Base-by-base conservation (phyloP, 2,888 invertebrate genomes). In the Dryocosmus kuriphilus region DNA sequence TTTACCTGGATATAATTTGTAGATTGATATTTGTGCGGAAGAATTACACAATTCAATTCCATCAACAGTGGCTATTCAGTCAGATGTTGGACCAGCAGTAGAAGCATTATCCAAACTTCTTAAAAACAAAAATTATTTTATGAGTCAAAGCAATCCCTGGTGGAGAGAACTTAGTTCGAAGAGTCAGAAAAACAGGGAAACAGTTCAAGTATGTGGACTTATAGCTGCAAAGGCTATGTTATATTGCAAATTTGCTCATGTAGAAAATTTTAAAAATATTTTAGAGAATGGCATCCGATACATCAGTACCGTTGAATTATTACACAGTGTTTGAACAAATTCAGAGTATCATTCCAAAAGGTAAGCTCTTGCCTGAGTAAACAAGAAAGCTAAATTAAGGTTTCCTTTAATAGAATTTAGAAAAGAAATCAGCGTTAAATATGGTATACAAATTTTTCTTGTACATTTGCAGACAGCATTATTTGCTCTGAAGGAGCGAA, bases 401-500 rank as follows among this genome's bases (percentile, higher is more conserved):
- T 0, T 0, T 38, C 14, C 38, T 4, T 38, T 38, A 4, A 4
- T 38, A 38, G 14, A 11, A 38, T 19, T 14, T 38, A 38, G 14
- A 11, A 38, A 46, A 0, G 19, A 19, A 46, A 46, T 9, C 9
- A 38, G 19, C 46, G 19, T 19, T 46, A 19, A 46, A 19, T 4
- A 19, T n/a, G 6, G 46, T n/a, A 46, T n/a, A n/a, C 2, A 14
- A 46, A 46, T 46, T 32, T 32, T 8, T 32, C n/a, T 55, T 75
- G n/a, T 41, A 27, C 79, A 91, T 79, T 92, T 92, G 78, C 85
- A 89, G 96, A 99, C 92, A 95, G 96, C 7, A 94, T 99, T 22
- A 97, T 99, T 80, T 97, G 98, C 38, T 98, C 98, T 89, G 99
- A 99, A 92, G 99, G 99, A 30, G 98, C 99, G 51, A 99, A 99